phyloP scores from a whole-genome alignment of 2,888 invertebrate species.

The Stramonita haemastoma region DNA sequence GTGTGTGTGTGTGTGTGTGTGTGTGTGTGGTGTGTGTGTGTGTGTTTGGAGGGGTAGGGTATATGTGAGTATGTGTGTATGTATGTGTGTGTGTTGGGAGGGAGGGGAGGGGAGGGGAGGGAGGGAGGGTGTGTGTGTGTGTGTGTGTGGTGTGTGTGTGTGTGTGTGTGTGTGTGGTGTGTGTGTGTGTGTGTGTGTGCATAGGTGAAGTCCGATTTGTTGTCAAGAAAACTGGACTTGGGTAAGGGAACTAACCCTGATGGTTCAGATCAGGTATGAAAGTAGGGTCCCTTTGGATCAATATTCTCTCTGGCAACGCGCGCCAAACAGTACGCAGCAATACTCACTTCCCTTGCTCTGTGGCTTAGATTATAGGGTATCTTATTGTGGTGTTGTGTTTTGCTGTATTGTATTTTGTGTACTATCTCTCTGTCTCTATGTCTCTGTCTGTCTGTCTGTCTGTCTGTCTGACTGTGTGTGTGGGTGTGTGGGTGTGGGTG shows the following conservation, averaged over 20 bases:
- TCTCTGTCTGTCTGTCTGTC: background rate
- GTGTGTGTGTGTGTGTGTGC: background rate
- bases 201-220: background rate
- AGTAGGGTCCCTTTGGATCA: background rate
- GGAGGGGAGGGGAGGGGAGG: too few relatives aligned
- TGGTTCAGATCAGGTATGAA: background rate
- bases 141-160: background rate
- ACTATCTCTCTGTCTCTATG: background rate
- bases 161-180: background rate
- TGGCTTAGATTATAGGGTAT: background rate
- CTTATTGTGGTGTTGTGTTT: background rate
- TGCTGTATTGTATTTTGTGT: background rate
- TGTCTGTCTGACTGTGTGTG: background rate
- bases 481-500: background rate
- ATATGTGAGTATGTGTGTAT: background rate
- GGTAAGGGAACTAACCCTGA: background rate
- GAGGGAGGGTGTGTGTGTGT: background rate
- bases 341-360: too few relatives aligned
- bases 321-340: too few relatives aligned
- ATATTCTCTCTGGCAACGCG: background rate
- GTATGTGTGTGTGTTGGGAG: background rate
- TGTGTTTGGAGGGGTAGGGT: too few relatives aligned
- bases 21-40: too few relatives aligned
- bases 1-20: too few relatives aligned
- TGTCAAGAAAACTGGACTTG: background rate